A percentile compares a stretch with the other conserved stretches of the same genome.
These are phyloP conservation scores for Euproctis similis DNA, from an alignment of 2,888 invertebrate genomes.

Conservation along the genomic window DNA sequence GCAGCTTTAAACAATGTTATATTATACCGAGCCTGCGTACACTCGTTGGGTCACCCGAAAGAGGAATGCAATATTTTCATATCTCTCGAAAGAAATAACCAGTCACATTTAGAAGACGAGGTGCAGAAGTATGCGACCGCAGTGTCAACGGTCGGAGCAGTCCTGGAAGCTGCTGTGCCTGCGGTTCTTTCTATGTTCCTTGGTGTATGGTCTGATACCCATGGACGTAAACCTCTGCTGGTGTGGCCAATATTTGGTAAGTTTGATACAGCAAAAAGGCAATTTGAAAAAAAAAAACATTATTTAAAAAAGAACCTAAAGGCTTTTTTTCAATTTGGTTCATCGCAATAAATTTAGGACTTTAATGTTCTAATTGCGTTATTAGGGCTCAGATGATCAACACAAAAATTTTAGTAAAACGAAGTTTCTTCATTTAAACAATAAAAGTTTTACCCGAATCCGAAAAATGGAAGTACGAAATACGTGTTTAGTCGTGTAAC, in stretches of 20 bases:
- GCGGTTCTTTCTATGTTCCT: conserved; percentile 81
- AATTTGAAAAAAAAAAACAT: too few relatives aligned
- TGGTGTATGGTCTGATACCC: conserved; percentile 88
- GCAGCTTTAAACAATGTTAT: conserved; percentile 80
- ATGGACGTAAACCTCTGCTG: conserved; percentile 84
- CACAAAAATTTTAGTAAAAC: too few relatives aligned
- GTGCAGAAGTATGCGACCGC: conserved; percentile 81
- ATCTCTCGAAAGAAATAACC: conserved; percentile 62
- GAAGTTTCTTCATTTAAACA: too few relatives aligned
- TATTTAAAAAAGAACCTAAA: too few relatives aligned
- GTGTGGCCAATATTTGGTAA: conserved; percentile 78
- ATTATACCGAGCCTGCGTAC: conserved; percentile 81
- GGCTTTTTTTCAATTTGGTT: too few relatives aligned
- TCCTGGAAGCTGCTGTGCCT: conserved; percentile 80
- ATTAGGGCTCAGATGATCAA: too few relatives aligned
- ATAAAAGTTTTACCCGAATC: too few relatives aligned
- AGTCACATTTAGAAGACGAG: conserved; percentile 64
- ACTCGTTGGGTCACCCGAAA: conserved; percentile 71
- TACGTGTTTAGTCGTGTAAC: too few relatives aligned
- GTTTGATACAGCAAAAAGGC: too few relatives aligned
- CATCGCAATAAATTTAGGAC: too few relatives aligned
- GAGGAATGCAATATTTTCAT: conserved; percentile 77
- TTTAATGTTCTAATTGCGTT: too few relatives aligned
- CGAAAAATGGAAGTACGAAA: too few relatives aligned
- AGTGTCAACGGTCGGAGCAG: conserved; percentile 77